Evolutionary conservation across 1,140 invertebrate species (phyloP).

Genomic region (Pollicipes pollicipes): DNA sequence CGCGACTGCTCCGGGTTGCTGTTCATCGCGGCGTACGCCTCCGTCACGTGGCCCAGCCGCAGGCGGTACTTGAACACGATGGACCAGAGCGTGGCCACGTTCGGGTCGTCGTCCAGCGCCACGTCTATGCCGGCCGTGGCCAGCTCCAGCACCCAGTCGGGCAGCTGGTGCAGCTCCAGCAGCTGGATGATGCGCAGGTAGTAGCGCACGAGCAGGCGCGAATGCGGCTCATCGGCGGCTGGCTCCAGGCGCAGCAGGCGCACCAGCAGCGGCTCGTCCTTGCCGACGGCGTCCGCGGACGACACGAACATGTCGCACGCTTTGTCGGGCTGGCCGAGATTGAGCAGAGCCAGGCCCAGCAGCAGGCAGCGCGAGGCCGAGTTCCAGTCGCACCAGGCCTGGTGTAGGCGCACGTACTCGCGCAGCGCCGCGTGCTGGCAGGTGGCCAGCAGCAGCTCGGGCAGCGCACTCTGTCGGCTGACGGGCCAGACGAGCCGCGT

Average conservation of each 20-base stretch:
- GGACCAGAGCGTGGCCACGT: slow-evolving; percentile 60
- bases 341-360: slow-evolving; percentile 29
- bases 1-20: slow-evolving; percentile 55
- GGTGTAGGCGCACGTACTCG: slow-evolving; percentile 54
- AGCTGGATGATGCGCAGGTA: slow-evolving; percentile 58
- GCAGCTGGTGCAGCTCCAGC: slow-evolving; percentile 59
- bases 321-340: slow-evolving; percentile 40
- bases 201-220: slow-evolving; percentile 22
- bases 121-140: slow-evolving; percentile 54
- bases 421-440: slow-evolving; percentile 56
- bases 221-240: slow-evolving; percentile 33
- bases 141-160: slow-evolving; percentile 55
- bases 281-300: slow-evolving; percentile 51
- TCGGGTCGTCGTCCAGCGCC: slow-evolving; percentile 44
- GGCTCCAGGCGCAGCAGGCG: slow-evolving; percentile 30
- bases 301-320: slow-evolving; percentile 52
- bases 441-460: slow-evolving; percentile 55
- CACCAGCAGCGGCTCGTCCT: slow-evolving; percentile 48
- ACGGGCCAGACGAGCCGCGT: slow-evolving; percentile 45
- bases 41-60: slow-evolving; percentile 53
- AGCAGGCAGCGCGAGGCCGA: slow-evolving; percentile 55
- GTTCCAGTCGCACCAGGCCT: slow-evolving; percentile 67
- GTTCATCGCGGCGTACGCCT: slow-evolving; percentile 62
- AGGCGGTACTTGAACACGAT: slow-evolving; percentile 75
- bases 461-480: slow-evolving; percentile 50